A percentile compares a stretch with the other conserved stretches of the same genome.
Conservation (phyloP, 2,113 vertebrate genomes). For the Tursiops truncatus region DNA sequence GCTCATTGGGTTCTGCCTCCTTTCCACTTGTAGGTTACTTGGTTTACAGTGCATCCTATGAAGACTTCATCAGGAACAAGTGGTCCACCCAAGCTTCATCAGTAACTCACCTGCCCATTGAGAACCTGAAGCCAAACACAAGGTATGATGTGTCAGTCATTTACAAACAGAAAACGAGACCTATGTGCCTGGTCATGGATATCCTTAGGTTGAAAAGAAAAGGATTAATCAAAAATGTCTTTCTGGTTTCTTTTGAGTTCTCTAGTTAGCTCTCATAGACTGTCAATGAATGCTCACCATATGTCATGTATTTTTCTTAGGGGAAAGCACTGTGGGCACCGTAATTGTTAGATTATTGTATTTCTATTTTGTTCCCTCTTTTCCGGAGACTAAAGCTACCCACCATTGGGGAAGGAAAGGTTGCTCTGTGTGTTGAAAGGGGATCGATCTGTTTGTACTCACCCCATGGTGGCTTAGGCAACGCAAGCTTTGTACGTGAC, state of each 20-base stretch:
- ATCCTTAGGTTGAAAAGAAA: background rate
- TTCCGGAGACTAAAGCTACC: background rate
- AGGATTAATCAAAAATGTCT: background rate
- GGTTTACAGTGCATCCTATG: conserved; percentile 97
- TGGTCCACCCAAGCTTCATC: conserved; percentile 91
- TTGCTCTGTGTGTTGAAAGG: background rate
- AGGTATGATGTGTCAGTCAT: conserved; percentile 84
- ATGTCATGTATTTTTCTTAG: background rate
- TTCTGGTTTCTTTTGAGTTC: background rate
- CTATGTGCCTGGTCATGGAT: background rate
- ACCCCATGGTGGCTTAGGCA: background rate
- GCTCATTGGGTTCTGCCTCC: background rate
- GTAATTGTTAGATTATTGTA: background rate
- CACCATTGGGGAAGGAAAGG: background rate
- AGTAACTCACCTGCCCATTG: conserved; percentile 92
- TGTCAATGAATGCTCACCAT: background rate
- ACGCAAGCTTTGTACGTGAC: background rate
- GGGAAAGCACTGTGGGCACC: background rate
- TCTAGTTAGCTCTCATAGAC: background rate
- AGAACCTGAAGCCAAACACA: conserved; percentile 98
- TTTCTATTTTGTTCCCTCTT: background rate
- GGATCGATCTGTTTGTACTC: background rate
- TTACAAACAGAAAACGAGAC: background rate
- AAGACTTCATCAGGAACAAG: conserved; percentile 95
- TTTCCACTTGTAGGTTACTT: conserved; percentile 88